Percentiles rank a stretch among this genome's conserved stretches.
Conservation (phyloP, 2,113 vertebrate genomes). For the Scortum barcoo region DNA sequence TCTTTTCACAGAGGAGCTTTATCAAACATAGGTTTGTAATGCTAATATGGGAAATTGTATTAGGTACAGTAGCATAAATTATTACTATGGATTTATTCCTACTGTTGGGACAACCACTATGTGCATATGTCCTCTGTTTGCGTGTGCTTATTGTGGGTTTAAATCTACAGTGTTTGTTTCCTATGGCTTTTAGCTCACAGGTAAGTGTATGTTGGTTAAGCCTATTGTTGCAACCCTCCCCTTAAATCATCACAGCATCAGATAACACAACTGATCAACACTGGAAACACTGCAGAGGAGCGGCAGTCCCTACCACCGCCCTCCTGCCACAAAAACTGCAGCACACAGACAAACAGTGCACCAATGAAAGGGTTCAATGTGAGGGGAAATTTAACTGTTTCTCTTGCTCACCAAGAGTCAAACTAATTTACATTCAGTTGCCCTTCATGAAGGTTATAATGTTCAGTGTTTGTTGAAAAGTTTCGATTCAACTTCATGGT, state of each 20-base stretch:
- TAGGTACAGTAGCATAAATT: conserved; percentile 32
- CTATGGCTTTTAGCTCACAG: conserved; percentile 45
- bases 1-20: conserved; percentile 45
- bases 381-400: background rate
- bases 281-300: conserved; percentile 26
- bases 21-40: conserved; percentile 54
- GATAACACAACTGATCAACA: conserved; percentile 58
- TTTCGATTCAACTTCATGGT: background rate
- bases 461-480: background rate
- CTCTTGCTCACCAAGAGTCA: background rate
- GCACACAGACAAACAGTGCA: background rate
- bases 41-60: conserved; percentile 31
- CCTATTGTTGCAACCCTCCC: conserved; percentile 29
- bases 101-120: background rate
- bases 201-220: conserved; percentile 46
- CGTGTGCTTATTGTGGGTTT: background rate
- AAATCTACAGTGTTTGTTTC: conserved; percentile 30
- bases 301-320: background rate
- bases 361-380: background rate
- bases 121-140: background rate
- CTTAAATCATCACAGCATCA: conserved; percentile 55
- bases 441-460: background rate
- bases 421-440: background rate
- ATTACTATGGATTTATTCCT: background rate
- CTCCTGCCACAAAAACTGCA: conserved; percentile 19